These are phyloP conservation scores for Ditula angustiorana DNA, from an alignment of 2,888 invertebrate genomes.

Conservation along the genomic window DNA sequence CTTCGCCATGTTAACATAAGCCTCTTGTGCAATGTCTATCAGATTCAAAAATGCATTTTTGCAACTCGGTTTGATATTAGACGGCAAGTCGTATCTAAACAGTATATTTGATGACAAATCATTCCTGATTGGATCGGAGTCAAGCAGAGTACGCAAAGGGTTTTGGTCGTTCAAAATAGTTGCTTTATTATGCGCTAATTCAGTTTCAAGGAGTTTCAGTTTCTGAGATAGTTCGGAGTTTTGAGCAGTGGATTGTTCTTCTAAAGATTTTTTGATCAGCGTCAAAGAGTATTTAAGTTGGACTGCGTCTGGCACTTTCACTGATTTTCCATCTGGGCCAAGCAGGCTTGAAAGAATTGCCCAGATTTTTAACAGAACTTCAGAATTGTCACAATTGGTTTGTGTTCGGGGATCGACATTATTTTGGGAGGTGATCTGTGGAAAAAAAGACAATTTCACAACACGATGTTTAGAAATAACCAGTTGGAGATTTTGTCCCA, in stretches of 20 bases:
- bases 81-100: slow-evolving; percentile 51
- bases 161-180: slow-evolving; percentile 8
- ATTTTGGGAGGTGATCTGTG: neutral
- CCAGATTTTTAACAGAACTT: slow-evolving; percentile 25
- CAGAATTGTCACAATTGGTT: slow-evolving; percentile 3
- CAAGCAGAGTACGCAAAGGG: slow-evolving; percentile 15
- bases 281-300: slow-evolving; percentile 15
- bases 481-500: no score
- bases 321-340: slow-evolving; percentile 29
- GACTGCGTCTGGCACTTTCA: slow-evolving; percentile 26
- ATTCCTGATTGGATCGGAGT: neutral
- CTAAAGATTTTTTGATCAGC: slow-evolving; percentile 39
- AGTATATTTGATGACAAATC: slow-evolving; percentile 43
- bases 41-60: slow-evolving; percentile 50
- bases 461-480: no score
- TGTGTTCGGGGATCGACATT: neutral
- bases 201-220: slow-evolving; percentile 21
- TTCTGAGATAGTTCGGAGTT: slow-evolving; percentile 34
- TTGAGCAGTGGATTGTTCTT: slow-evolving; percentile 26
- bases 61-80: slow-evolving; percentile 47
- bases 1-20: slow-evolving; percentile 46
- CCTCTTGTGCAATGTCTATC: slow-evolving; percentile 50
- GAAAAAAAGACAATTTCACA: neutral
- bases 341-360: slow-evolving; percentile 21
- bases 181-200: slow-evolving; percentile 26